phyloP scores from a whole-genome alignment of 2,888 invertebrate genomes.

The Ditula angustiorana region DNA sequence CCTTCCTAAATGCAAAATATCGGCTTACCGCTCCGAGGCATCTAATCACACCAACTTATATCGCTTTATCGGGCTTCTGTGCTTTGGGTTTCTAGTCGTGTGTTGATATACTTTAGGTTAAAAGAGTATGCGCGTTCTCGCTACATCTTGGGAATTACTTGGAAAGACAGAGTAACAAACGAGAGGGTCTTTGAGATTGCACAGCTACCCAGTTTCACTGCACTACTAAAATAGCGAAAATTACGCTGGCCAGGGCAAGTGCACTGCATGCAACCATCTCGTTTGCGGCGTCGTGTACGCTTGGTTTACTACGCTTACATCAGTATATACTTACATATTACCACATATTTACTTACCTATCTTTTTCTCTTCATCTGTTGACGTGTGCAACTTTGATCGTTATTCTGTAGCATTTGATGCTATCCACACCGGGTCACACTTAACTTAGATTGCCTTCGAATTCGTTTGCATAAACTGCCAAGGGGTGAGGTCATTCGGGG shows the following conservation, averaged over 20 bases:
- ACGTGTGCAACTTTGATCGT: neutral
- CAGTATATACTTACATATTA: too few relatives aligned
- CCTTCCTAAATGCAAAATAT: neutral
- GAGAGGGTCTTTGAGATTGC: too few relatives aligned
- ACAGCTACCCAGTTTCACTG: too few relatives aligned
- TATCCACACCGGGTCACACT: neutral
- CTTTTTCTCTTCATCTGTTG: neutral
- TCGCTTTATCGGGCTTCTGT: neutral
- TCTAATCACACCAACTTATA: neutral
- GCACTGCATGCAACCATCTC: too few relatives aligned
- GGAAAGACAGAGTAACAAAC: too few relatives aligned
- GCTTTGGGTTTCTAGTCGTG: neutral
- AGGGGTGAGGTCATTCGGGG: neutral
- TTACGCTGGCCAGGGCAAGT: too few relatives aligned
- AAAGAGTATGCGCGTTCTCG: too few relatives aligned
- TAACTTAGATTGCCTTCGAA: neutral
- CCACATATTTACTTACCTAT: neutral
- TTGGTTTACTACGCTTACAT: too few relatives aligned
- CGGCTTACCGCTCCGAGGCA: neutral
- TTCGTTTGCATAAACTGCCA: conserved; percentile 2
- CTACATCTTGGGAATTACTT: too few relatives aligned
- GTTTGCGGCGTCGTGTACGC: too few relatives aligned
- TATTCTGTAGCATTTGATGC: neutral
- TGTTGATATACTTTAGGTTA: neutral
- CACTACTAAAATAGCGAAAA: too few relatives aligned